Evolutionary conservation across 1,140 invertebrate species (phyloP).

Genomic region (Pseudomyrmex concolor): DNA sequence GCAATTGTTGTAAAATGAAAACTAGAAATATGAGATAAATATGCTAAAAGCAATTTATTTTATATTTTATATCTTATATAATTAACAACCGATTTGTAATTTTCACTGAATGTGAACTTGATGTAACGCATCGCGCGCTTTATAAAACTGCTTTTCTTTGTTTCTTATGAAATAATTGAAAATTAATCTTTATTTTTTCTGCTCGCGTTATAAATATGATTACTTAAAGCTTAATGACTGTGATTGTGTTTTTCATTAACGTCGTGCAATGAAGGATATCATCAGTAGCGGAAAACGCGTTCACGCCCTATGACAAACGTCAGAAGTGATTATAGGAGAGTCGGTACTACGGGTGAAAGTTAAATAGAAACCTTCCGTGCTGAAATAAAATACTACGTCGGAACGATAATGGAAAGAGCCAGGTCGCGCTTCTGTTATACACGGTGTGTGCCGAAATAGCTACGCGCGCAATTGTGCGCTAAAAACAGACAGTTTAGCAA

Average conservation of each 20-base stretch:
- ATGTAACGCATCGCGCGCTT: background rate
- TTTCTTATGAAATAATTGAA: background rate
- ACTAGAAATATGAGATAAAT: background rate
- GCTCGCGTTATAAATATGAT: background rate
- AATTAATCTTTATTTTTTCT: constrained; percentile 1
- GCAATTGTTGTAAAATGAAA: background rate
- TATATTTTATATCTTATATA: too few relatives aligned
- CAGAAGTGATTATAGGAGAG: constrained; percentile 69
- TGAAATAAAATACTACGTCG: constrained; percentile 74
- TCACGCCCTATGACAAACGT: constrained; percentile 72
- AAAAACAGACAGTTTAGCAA: background rate
- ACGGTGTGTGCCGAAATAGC: constrained; percentile 42
- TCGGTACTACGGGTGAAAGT: constrained; percentile 68
- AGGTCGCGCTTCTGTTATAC: constrained; percentile 26
- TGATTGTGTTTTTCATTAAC: constrained; percentile 10
- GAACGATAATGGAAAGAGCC: constrained; percentile 66
- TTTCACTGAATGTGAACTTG: background rate
- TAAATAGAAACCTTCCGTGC: constrained; percentile 75
- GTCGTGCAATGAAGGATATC: constrained; percentile 58
- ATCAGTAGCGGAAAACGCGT: constrained; percentile 52
- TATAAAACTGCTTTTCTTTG: background rate
- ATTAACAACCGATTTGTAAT: too few relatives aligned
- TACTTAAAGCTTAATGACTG: constrained; percentile 48
- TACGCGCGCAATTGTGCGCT: background rate
- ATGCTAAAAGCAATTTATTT: background rate